These are phyloP conservation scores for Diarsia brunnea DNA, from an alignment of 2,888 invertebrate species.

Conservation along the genomic window DNA sequence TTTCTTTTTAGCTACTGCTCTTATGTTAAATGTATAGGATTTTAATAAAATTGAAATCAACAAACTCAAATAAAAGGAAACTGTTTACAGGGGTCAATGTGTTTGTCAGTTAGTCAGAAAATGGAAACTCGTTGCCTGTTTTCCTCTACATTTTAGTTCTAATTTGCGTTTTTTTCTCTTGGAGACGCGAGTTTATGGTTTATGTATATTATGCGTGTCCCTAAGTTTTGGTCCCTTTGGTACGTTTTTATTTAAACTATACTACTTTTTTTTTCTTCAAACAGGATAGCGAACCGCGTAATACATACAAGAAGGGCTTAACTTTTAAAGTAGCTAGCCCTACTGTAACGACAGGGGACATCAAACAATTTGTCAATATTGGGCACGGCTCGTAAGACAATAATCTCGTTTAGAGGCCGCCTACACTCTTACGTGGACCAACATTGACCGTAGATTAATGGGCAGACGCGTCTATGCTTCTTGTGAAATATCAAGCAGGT, in stretches of 20 bases:
- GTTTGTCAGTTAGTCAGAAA: neutral
- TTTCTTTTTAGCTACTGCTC: slow-evolving; percentile 60
- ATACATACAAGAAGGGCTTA: slow-evolving; percentile 13
- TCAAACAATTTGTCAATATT: slow-evolving; percentile 63
- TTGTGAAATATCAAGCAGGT: neutral
- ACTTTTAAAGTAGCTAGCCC: slow-evolving; percentile 20
- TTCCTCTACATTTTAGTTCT: neutral
- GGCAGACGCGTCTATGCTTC: slow-evolving; percentile 11
- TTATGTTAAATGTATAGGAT: slow-evolving; percentile 1
- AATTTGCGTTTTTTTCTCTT: neutral
- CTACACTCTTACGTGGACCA: slow-evolving; percentile 54
- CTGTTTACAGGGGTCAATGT: neutral
- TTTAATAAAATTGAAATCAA: neutral
- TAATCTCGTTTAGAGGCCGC: slow-evolving; percentile 67
- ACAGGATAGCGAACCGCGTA: neutral
- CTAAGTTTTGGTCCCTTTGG: slow-evolving; percentile 1
- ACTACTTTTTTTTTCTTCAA: neutral
- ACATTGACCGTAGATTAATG: slow-evolving; percentile 40
- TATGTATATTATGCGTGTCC: neutral
- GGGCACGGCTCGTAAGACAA: slow-evolving; percentile 61
- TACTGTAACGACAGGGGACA: slow-evolving; percentile 28
- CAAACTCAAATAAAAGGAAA: too few species aligned
- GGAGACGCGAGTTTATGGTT: neutral
- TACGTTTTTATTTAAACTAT: neutral
- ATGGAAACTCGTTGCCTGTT: neutral